Conservation (phyloP, 2,888 invertebrate genomes). For the Micoletzkya japonica region DNA sequence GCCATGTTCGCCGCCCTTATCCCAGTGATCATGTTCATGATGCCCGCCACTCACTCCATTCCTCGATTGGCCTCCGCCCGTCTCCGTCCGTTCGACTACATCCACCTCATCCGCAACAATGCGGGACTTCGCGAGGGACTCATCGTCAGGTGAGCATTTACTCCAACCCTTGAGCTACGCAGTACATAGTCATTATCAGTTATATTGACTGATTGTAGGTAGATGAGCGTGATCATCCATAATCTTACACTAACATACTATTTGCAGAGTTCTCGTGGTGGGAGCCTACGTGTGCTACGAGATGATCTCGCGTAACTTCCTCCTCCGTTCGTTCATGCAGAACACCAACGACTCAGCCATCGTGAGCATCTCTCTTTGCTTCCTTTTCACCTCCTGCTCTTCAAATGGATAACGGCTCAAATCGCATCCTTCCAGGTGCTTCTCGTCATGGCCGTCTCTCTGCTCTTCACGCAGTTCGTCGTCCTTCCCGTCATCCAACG, state of each 20-base stretch:
- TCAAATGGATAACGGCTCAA: background rate
- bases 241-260: background rate
- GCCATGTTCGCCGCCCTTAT: slow-evolving; percentile 50
- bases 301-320: slow-evolving; percentile 62
- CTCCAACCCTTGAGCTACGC: no score
- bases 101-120: slow-evolving; percentile 59
- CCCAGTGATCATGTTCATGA: slow-evolving; percentile 56
- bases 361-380: slow-evolving; percentile 19
- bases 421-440: slow-evolving; percentile 35
- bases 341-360: slow-evolving; percentile 59
- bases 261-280: slow-evolving; percentile 52
- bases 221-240: background rate
- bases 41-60: slow-evolving; percentile 62
- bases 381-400: background rate
- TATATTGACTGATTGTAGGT: no score
- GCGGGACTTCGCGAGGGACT: slow-evolving; percentile 30
- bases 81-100: slow-evolving; percentile 62
- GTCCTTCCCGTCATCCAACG: slow-evolving; percentile 59
- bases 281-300: slow-evolving; percentile 63
- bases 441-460: slow-evolving; percentile 58
- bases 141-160: slow-evolving; percentile 30
- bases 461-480: slow-evolving; percentile 57
- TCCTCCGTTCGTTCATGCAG: slow-evolving; percentile 61
- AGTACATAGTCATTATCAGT: no score
- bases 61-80: slow-evolving; percentile 60